Base-by-base conservation (phyloP, 1,140 invertebrate genomes). In the Stegodyphus dumicola region DNA sequence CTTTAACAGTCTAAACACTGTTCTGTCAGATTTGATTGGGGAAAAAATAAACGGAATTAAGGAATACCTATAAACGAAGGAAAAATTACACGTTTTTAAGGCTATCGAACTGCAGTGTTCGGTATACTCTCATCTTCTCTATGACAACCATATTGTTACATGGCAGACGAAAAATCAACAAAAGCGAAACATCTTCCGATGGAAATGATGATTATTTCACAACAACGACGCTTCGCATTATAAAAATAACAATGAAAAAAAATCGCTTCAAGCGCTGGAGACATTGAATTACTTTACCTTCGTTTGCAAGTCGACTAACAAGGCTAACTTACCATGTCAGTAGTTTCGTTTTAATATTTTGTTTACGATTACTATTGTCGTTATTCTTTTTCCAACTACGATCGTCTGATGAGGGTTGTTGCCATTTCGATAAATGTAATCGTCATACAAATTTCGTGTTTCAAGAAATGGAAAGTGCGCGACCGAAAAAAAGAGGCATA, bases 271-370 rank as follows among this genome's bases (percentile, higher is more conserved):
- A 60, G 56, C 56, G 15, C 15, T 15, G 15, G 4, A 60, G 9
- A 60, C 56, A 60, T 60, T 60, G 9, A 60, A 60, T 60, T 11
- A 60, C 56, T 60, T 5, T 15, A 9, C 56, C 15, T 15, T 9
- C 9, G 15, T 60, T 60, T 15, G 15, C 56, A 60, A 11, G 1
- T 15, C 56, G 15, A 60, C 56, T 60, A 60, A 60, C 56, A 60
- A 60, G 56, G 56, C 56, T 60, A 60, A 60, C 56, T 60, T 15
- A 60, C 9, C 56, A 60, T 60, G 56, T 60, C 56, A 60, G 56
- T 60, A 60, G 56, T 60, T 60, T 60, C 56, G 15, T 60, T 60
- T 60, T 60, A 60, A 60, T 60, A 60, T 60, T 60, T 60, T 60
- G 56, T 60, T 60, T 60, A 60, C 56, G 56, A 60, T 60, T 60